Evolutionary conservation across 2,888 invertebrate species (phyloP).

Genomic region (Ceramica pisi): DNA sequence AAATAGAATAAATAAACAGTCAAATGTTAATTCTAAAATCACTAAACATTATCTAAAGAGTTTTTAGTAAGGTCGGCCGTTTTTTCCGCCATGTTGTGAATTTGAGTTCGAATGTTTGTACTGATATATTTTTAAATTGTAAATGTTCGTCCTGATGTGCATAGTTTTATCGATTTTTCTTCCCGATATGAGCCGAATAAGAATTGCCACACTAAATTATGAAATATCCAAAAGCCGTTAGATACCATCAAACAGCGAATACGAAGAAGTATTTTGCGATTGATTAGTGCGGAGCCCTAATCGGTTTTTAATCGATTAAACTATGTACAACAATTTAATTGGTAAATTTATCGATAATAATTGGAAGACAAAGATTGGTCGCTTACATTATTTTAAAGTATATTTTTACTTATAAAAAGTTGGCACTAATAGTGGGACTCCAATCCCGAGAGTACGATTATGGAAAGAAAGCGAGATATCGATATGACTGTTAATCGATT

Average conservation of each 20-base stretch:
- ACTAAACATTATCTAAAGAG: constrained; percentile 62
- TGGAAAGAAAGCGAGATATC: constrained; percentile 75
- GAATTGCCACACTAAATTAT: constrained; percentile 60
- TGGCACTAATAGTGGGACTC: constrained; percentile 82
- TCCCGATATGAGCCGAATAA: constrained; percentile 17
- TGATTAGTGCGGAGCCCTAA: constrained; percentile 56
- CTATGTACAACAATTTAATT: constrained; percentile 48
- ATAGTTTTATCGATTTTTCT: constrained; percentile 53
- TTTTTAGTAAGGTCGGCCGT: constrained; percentile 52
- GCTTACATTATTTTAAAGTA: constrained; percentile 70
- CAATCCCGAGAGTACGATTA: constrained; percentile 69
- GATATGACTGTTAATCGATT: constrained; percentile 74
- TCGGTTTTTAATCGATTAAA: constrained; percentile 47
- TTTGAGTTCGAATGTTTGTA: constrained; percentile 67
- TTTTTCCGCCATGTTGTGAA: constrained; percentile 46
- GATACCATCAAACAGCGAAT: constrained; percentile 67
- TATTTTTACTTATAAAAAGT: constrained; percentile 71
- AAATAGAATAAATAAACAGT: constrained; percentile 88
- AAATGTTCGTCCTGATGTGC: constrained; percentile 23
- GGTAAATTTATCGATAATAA: constrained; percentile 66
- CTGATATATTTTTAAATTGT: constrained; percentile 60
- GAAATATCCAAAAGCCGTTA: constrained; percentile 56
- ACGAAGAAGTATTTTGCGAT: constrained; percentile 64
- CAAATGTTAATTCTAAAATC: constrained; percentile 74
- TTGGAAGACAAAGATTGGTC: constrained; percentile 76